These are phyloP conservation scores for Delichon dasypus DNA, from an alignment of 2,797 vertebrate genomes.

Conservation along the genomic window DNA sequence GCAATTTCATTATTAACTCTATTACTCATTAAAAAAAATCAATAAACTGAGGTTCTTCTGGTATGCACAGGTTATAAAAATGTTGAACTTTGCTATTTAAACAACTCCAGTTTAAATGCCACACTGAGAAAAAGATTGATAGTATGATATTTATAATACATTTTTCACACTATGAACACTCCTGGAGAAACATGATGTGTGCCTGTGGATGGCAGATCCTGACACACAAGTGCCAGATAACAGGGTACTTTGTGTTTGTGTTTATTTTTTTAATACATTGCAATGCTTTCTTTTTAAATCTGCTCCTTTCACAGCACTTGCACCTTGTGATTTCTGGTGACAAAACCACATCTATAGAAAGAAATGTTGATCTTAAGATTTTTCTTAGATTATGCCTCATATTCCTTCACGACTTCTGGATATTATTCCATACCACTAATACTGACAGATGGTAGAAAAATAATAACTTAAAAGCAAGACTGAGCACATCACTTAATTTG, in stretches of 20 bases:
- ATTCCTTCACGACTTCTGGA: neutral
- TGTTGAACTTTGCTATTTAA: conserved; percentile 51
- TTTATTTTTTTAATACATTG: neutral
- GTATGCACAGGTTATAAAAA: neutral
- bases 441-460: neutral
- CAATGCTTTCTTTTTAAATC: neutral
- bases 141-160: neutral
- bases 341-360: neutral
- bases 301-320: neutral
- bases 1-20: neutral
- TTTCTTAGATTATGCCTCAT: neutral
- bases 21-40: neutral
- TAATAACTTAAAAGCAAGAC: neutral
- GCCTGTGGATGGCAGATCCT: neutral
- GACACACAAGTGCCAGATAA: neutral
- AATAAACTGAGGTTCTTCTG: neutral
- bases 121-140: neutral
- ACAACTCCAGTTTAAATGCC: conserved; percentile 8
- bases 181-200: neutral
- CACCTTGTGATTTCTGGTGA: neutral
- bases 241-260: neutral
- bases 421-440: neutral
- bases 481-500: neutral
- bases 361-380: neutral
- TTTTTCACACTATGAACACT: neutral